Evolutionary conservation across 2,113 vertebrate genomes (phyloP), one percentile per base, ranked within the genome.

Genomic region (Aix galericulata): DNA sequence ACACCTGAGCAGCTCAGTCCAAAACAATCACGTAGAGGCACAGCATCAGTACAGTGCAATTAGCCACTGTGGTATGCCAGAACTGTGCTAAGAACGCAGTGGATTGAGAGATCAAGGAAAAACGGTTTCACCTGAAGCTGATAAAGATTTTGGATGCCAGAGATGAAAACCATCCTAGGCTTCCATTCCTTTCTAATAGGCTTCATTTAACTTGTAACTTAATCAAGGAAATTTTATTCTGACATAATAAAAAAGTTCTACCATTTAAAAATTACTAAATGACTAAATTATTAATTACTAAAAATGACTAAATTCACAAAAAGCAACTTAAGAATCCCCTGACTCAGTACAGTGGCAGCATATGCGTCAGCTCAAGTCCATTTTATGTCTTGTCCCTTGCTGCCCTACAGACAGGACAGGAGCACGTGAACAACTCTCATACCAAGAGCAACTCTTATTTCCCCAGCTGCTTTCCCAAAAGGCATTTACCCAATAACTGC

Each of bases 71-170:
- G n/a, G 66, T 75, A n/a, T 27, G 46, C 67, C 73, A 25, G 20
- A 82, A 44, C 29, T 42, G 17, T 59, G 50, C 76, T 82, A 76
- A 82, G 68, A 83, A 20, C 1, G 17, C 77, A 86, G 38, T 58
- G 69, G 82, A 93, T 82, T 79, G 91, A 82, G 63, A 94, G 78
- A 78, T 85, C 82, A 89, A 53, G 79, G 50, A 69, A 91, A 85
- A 91, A 88, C 17, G 26, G 31, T 60, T 89, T 89, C 78, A 88
- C 32, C 80, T 86, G 85, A 88, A 93, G 88, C 32, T 66, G 79
- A 58, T 56, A 67, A 56, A 84, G 29, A 76, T 72, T 76, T 44
- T 58, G 72, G 53, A 68, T 53, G 44, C 29, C 4, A 46, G 79
- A 77, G 29, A 36, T 31, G 9, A 88, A 93, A 93, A 94, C 18